Evolutionary conservation across 2,888 invertebrate genomes (phyloP).

Genomic region (Rhaphigaster nebulosa): DNA sequence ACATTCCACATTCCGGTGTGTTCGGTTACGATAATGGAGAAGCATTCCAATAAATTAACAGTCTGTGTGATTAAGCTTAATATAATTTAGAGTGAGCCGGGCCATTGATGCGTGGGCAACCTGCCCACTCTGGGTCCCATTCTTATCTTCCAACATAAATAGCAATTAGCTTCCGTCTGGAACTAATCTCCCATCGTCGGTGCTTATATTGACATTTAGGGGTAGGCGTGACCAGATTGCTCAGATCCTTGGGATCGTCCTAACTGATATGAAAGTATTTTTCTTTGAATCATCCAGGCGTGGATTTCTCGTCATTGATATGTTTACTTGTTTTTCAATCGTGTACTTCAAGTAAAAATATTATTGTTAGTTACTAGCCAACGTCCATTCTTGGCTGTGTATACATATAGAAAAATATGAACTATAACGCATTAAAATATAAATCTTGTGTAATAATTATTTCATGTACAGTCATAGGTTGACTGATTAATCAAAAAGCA

Average conservation of each 20-base stretch:
- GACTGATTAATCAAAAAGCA: too few species aligned
- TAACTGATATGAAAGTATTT: background rate
- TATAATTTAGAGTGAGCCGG: background rate
- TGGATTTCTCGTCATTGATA: background rate
- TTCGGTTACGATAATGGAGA: background rate
- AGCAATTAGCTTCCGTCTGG: constrained; percentile 15
- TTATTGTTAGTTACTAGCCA: too few species aligned
- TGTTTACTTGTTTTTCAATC: background rate
- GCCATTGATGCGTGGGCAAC: background rate
- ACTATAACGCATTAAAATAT: too few species aligned
- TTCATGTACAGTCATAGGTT: too few species aligned
- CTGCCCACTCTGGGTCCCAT: background rate
- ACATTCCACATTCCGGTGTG: background rate
- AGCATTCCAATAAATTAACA: background rate
- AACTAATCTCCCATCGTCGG: background rate
- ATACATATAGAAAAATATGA: too few species aligned
- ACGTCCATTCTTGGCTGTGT: too few species aligned
- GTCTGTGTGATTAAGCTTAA: background rate
- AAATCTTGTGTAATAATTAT: too few species aligned
- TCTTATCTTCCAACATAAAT: background rate
- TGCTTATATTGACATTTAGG: background rate
- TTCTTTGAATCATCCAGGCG: background rate
- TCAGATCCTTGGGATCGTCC: background rate
- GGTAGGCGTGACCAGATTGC: background rate
- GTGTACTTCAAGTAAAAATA: too few species aligned